Base-by-base conservation (phyloP, 2,797 vertebrate species). In the Leuciscus waleckii region DNA sequence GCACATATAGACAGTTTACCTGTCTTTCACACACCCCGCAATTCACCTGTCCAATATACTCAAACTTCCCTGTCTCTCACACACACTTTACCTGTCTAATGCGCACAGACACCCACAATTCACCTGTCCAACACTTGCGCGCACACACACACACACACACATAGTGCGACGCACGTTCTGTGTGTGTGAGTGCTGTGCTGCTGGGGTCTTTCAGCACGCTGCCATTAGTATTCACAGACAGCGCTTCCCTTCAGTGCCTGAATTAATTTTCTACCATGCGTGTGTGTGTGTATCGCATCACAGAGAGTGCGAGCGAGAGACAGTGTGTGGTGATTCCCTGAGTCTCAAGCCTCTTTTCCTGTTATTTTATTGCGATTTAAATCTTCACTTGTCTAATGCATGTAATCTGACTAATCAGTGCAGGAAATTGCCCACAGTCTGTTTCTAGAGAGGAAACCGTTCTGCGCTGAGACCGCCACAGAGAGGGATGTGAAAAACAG, bases 161-260 rank as follows among this genome's bases (percentile, higher is more conserved):
- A 70, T 4, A 58, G 39, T 43, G 49, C 29, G 8, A 41, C 39
- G 1, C 39, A 29, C 37, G 84, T 75, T 79, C 9, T 77, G 85
- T 78, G 81, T 81, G 77, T 81, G 84, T 58, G 85, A 23, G 79
- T 0, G 73, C 39, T 63, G 68, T 75, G 65, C 87, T 37, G 71
- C 43, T 21, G 43, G 86, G 84, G 86, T 91, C 89, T 85, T 89
- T 86, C 87, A 84, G 83, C 88, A 79, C 21, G 56, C 86, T 78
- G 86, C 75, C 87, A 90, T 89, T 92, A 89, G 89, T 90, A 90
- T 91, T 91, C 87, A 89, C 74, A 82, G 84, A 85, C 85, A 87
- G 88, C 81, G 56, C 90, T 85, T 85, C 73, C 81, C 82, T 87
- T 89, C 83, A 83, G 85, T 82, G 84, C 88, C 88, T 84, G 85